Evolutionary conservation across 2,113 vertebrate species (phyloP).

Genomic region (Axis porcinus): DNA sequence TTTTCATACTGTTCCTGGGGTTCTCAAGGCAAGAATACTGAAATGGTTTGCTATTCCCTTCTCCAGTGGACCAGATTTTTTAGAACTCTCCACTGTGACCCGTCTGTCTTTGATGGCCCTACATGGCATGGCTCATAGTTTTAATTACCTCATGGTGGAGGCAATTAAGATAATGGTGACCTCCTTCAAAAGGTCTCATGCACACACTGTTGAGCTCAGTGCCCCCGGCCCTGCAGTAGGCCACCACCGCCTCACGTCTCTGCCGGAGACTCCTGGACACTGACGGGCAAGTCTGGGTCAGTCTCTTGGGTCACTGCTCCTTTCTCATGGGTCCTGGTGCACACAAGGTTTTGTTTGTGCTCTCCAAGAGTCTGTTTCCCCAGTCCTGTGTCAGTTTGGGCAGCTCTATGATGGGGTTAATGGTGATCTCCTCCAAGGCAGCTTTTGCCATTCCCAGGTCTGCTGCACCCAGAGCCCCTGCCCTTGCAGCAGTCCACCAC

Average conservation of each 20-base stretch:
- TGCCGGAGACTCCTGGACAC: fast-evolving
- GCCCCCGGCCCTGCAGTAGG: background rate
- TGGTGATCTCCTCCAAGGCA: background rate
- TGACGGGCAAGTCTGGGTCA: background rate
- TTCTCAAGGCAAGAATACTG: background rate
- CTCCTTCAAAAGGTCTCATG: background rate
- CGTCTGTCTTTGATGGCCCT: background rate
- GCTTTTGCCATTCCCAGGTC: background rate
- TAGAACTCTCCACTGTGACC: background rate
- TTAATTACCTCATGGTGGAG: background rate
- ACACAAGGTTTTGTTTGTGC: background rate
- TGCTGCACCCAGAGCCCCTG: background rate
- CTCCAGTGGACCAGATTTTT: background rate
- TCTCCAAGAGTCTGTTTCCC: background rate
- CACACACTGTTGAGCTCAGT: background rate
- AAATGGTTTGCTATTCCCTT: background rate
- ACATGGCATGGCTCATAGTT: background rate
- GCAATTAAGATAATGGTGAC: background rate
- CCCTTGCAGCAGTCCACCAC: background rate
- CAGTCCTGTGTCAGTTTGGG: background rate
- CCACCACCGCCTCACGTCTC: fast-evolving
- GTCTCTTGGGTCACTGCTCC: background rate
- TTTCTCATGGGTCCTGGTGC: background rate
- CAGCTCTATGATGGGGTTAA: background rate
- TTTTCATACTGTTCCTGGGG: background rate